Percentiles rank a stretch among this genome's conserved stretches.
These are phyloP conservation scores for Pipistrellus pipistrellus DNA, from an alignment of 2,797 vertebrate genomes.

Conservation along the genomic window DNA sequence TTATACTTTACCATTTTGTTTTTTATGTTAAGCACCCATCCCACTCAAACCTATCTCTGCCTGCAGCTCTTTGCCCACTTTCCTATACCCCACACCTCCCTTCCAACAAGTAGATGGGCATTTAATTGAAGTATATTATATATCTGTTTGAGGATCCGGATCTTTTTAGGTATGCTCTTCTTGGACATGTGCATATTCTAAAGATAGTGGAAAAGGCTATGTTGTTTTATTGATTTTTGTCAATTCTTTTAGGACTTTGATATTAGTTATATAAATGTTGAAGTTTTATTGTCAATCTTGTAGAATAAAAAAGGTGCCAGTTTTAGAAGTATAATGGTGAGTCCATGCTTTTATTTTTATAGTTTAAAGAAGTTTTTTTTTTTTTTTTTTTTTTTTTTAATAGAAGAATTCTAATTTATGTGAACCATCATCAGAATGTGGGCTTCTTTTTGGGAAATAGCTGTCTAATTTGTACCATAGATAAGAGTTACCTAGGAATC, in stretches of 20 bases:
- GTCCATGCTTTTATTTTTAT: slow-evolving; percentile 21
- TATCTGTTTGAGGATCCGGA: not conserved
- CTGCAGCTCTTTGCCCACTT: not conserved
- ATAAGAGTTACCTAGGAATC: not conserved
- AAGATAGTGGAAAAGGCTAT: not conserved
- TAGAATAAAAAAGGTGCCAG: slow-evolving; percentile 8
- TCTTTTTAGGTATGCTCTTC: not conserved
- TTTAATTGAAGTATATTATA: not conserved
- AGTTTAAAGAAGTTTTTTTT: not conserved
- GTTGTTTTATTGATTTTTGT: slow-evolving; percentile 32
- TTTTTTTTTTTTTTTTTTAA: not conserved
- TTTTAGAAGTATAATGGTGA: slow-evolving; percentile 15
- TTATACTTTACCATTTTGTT: not conserved
- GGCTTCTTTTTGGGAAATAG: not conserved
- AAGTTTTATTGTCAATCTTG: not conserved
- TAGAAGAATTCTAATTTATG: not conserved
- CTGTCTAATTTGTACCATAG: slow-evolving; percentile 38
- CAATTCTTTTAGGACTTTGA: slow-evolving; percentile 30
- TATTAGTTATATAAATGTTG: not conserved
- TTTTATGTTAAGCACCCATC: not conserved
- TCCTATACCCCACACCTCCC: not conserved
- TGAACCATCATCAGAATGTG: not conserved
- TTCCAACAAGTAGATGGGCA: not conserved
- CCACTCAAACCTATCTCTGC: not conserved
- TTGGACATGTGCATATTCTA: not conserved